Evolutionary conservation across 2,113 vertebrate genomes (phyloP), one percentile per base, ranked within the genome.

Genomic region (Corythoichthys haematopterus): DNA sequence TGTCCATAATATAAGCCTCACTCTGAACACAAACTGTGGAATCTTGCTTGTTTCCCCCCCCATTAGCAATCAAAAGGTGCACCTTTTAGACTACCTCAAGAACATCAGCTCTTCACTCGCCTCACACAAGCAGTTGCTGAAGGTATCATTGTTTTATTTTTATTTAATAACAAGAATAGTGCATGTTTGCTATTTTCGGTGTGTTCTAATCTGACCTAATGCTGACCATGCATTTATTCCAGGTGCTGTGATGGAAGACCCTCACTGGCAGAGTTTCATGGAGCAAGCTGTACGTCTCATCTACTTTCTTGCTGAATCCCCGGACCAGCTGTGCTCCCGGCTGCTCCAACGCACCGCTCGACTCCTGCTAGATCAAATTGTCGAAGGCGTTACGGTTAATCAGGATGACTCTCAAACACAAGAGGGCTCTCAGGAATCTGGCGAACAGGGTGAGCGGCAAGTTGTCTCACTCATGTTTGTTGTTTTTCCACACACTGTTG

Each of bases 231-330:
- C 7, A 3, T 68, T 37, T 2, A 0, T 64, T 14, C 16, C 65
- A 93, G 92, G 92, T 74, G 87, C 89, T 38, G 82, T 91, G 66
- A 86, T 88, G 78, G 89, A 92, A 13, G 92, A 92, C 65, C 75
- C 88, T 7, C 81, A 95, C 75, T 99, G 97, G 97, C 90, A 98
- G 78, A 93, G 94, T 38, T 98, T 98, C 82, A 95, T 95, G 90
- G 94, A 98, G 63, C 88, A 89, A 58, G 94, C 95, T 0, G 72
- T 98, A 60, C 84, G 65, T 3, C 93, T 99, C 55, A 89, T 95
- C 74, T 99, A 96, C 90, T 93, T 94, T 45, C 85, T 98, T 75
- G 94, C 95, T 3, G 97, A 99, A 84, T 94, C 94, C 4, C 88
- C 96, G 0, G 96, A 98, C 64, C 90, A 92, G 84, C 91, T 97